Evolutionary conservation across 2,797 vertebrate genomes (phyloP), one percentile per base, ranked within the genome.

Genomic region (Manis crassicaudata): DNA sequence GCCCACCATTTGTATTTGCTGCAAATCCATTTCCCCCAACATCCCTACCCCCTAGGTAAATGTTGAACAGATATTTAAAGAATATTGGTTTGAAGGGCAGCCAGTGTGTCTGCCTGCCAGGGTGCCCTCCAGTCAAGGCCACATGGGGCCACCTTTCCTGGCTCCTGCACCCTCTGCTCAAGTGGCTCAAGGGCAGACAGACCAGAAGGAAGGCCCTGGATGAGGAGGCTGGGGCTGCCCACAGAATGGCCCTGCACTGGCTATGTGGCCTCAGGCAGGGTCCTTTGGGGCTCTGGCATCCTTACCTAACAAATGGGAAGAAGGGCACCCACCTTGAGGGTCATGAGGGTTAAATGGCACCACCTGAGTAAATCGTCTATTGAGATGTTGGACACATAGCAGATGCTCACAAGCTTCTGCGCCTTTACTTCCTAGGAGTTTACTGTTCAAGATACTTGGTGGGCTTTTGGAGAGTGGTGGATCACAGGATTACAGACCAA

Each of bases 51-150:
- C 12, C 43, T 84, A 81, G 56, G 73, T 46, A 77, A 73, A 72
- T 8, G 72, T 21, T 37, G 75, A 76, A 60, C 29, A 72, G 60
- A 93, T 85, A 75, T 82, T 92, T 86, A 63, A 79, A 58, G 65
- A 65, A 23, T 10, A 67, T 2, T 54, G 27, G 8, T 52, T 46
- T 84, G 52, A 85, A 95, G 62, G 84, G 56, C 52, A 27, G 62
- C 72, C 63, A 82, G 43, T 0, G 2, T 0, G 20, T 68, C 40
- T 60, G 52, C 56, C 50, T 82, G 60, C 87, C 87, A 43, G 46
- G 3, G 32, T 68, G 63, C 40, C 82, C 32, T 90, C 46, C 7
- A 3, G 32, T 37, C 35, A 32, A 14, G 29, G n/a, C 52, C 46
- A 4, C 37, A 1, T 4, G 17, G 6, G 25, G 35, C 37, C 63